Conservation (phyloP, 2,888 invertebrate species). For the Hemithea aestivaria region DNA sequence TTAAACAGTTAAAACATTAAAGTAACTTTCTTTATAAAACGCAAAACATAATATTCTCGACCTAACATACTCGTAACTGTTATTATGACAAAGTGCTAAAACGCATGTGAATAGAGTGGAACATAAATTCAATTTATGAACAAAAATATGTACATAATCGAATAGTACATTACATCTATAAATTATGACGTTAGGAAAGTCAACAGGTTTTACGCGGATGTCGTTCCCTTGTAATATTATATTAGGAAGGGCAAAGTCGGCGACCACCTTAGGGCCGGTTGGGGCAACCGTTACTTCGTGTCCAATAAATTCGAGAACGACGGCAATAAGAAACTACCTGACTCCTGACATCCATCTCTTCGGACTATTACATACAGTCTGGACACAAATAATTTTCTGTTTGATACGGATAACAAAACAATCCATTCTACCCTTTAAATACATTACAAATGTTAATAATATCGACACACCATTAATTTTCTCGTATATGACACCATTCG, state of each 20-base stretch:
- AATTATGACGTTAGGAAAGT: conserved; percentile 54
- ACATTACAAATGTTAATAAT: neutral
- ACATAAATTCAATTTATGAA: conserved; percentile 43
- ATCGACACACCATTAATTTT: neutral
- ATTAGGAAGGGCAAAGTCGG: conserved; percentile 41
- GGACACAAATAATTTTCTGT: neutral
- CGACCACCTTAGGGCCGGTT: conserved; percentile 46
- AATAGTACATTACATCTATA: conserved; percentile 35
- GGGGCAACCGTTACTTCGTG: conserved; percentile 68
- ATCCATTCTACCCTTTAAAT: neutral
- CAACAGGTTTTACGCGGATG: conserved; percentile 55
- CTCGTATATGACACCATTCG: no score
- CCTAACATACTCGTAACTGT: no score
- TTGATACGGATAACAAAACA: neutral
- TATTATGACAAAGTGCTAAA: conserved; percentile 10
- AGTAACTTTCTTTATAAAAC: no score
- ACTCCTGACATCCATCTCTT: conserved; percentile 64
- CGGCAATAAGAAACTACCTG: conserved; percentile 62
- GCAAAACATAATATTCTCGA: no score
- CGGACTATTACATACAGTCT: conserved; percentile 29
- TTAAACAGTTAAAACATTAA: no score
- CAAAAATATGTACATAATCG: conserved; percentile 34
- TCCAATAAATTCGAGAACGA: conserved; percentile 71
- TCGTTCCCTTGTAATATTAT: conserved; percentile 51
- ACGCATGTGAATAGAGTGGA: conserved; percentile 19